These are phyloP conservation scores for Bolborhynchus lineola DNA, from an alignment of 2,113 vertebrate genomes.

Conservation along the genomic window DNA sequence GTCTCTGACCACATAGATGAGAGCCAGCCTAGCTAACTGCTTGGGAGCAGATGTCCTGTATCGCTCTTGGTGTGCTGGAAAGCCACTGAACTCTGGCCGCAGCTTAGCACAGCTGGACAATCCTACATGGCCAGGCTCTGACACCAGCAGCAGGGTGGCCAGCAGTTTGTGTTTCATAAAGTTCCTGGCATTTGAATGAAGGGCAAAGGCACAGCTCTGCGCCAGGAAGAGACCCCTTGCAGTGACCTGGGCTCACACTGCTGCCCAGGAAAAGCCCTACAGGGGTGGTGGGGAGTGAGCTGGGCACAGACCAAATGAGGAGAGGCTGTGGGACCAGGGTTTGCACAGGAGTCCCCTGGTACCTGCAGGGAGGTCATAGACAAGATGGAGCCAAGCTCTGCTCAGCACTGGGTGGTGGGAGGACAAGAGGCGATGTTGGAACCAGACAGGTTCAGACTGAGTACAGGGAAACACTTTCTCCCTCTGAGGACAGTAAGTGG, in stretches of 20 bases:
- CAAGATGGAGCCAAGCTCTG: not conserved
- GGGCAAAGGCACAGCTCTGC: not conserved
- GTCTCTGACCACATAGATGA: conserved; percentile 18
- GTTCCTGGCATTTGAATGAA: not conserved
- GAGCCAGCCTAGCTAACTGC: not conserved
- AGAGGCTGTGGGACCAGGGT: not conserved
- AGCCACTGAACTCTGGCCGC: not conserved
- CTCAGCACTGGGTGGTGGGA: not conserved
- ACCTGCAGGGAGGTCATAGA: not conserved
- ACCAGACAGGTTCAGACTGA: not conserved
- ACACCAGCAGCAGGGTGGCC: conserved; percentile 24
- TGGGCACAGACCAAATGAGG: not conserved
- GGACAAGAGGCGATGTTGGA: not conserved
- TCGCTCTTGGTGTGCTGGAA: conserved; percentile 2
- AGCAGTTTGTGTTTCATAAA: not conserved
- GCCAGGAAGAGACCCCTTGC: not conserved
- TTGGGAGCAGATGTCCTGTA: conserved; percentile 29
- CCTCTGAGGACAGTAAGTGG: not conserved
- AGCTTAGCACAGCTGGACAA: conserved; percentile 1
- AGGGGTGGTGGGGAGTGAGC: not conserved
- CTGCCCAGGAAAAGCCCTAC: not conserved
- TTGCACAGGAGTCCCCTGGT: not conserved
- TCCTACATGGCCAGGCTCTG: not conserved
- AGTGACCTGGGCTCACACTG: not conserved
- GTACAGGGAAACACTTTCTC: not conserved